Evolutionary conservation across 2,888 invertebrate species (phyloP), one percentile per base, ranked within the genome.

Genomic region (Byasa hedistus): DNA sequence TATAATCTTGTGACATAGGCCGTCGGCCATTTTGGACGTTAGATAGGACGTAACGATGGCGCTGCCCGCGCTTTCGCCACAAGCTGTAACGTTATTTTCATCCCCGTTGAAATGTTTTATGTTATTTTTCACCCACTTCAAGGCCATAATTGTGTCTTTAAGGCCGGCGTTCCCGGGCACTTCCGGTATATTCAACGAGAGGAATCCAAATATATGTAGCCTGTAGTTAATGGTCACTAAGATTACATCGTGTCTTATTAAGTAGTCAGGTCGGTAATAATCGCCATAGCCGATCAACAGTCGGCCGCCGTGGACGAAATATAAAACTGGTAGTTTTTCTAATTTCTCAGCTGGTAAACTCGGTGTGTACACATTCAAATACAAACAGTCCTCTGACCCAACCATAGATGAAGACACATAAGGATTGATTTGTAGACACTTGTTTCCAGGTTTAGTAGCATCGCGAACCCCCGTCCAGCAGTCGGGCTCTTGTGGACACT

Each of bases 281-380:
- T 92, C 87, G 0, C 93, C 93, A 15, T 91, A 89, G 0, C 94
- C 94, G 5, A 92, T 83, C 1, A 93, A 75, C 70, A 93, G 86
- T 61, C 93, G 88, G 0, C 94, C 93, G 1, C 94, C 94, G 51
- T 94, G 93, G 15, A 93, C 83, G 79, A 92, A 93, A 66, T 93
- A 89, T 76, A 94, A 75, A 0, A 93, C 93, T 0, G 93, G 93
- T 17, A 88, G 76, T 52, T 84, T 83, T 63, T 81, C 70, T 8
- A 73, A 66, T 66, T 86, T 83, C 36, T 86, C 79, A 0, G 44
- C 5, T 69, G 86, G 87, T 74, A 94, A 82, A 66, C 85, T 82
- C 48, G 95, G 95, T 0, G 94, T n/a, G n/a, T n/a, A n/a, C n/a
- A n/a, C n/a, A n/a, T n/a, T n/a, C n/a, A n/a, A n/a, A n/a, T n/a